phyloP scores from a whole-genome alignment of 1,140 invertebrate species.

The Caerostris darwini region DNA sequence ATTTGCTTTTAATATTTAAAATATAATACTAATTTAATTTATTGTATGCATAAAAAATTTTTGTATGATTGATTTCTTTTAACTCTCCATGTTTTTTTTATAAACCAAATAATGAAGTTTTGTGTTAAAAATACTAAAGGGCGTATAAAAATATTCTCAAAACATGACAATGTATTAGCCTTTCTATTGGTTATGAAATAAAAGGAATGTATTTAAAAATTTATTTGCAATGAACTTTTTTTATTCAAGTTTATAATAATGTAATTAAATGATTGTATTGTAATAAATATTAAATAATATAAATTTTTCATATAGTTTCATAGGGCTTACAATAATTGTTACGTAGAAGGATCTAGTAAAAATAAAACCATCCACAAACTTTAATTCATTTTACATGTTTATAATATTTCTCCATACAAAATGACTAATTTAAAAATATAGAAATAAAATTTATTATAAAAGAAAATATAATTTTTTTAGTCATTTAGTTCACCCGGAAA shows the following conservation, averaged over 20 bases:
- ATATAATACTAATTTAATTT: neutral
- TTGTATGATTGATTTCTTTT: neutral
- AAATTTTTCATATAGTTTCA: neutral
- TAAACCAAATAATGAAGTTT: neutral
- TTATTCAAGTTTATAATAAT: neutral
- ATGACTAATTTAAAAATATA: too few relatives aligned
- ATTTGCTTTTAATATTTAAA: neutral
- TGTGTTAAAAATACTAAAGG: neutral
- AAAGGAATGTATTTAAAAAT: neutral
- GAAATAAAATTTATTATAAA: too few relatives aligned
- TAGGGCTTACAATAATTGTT: neutral
- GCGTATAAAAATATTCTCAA: neutral
- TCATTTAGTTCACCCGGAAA: too few relatives aligned
- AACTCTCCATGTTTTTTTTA: neutral
- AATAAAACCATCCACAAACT: too few relatives aligned
- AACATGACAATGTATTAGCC: conserved; percentile 4
- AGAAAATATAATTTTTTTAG: too few relatives aligned
- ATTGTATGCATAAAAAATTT: neutral
- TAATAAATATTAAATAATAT: neutral
- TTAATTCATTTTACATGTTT: too few relatives aligned
- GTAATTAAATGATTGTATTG: neutral
- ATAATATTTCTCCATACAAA: too few relatives aligned
- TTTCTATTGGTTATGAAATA: neutral
- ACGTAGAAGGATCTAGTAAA: too few relatives aligned
- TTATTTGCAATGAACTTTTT: neutral